Evolutionary conservation across 2,797 vertebrate genomes (phyloP), one percentile per base, ranked within the genome.

Genomic region (Arnoldichthys spilopterus): DNA sequence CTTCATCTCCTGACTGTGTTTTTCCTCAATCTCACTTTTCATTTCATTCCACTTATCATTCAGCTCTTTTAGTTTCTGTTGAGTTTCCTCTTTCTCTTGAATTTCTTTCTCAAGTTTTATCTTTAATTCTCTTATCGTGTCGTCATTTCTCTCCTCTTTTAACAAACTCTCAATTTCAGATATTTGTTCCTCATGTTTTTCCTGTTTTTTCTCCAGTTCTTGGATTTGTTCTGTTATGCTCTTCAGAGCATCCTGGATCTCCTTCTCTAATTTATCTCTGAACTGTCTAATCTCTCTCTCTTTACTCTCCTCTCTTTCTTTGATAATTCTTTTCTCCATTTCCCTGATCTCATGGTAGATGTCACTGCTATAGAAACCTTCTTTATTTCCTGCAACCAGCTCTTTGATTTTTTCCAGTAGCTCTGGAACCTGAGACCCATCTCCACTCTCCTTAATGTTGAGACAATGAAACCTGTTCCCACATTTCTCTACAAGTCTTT

Each of bases 361-460:
- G 13, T 64, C 34, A 40, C 62, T 64, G 24, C 62, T 64, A 34
- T 63, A 64, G 34, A 64, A 64, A 30, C 16, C n/a, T n/a, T 20
- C 47, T 6, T 37, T 37, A 15, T 28, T 56, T 47, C 6, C n/a
- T 28, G 24, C 9, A 15, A 78, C 40, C 62, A 72, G 49, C 22
- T 72, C 13, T 16, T 84, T 63, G 32, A 73, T 59, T 18, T 71
- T 51, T 34, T 66, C 37, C 18, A 84, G 30, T 22, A 84, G 59
- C 30, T 76, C 67, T 22, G 63, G 61, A 26, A 82, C 45, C 72
- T 84, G 75, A 67, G 66, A 59, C 45, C 30, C 7, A 24, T 79
- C 34, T 18, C n/a, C 69, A 7, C 13, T 58, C 6, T 71, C 8
- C 26, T 70, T 67, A 37, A 77, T 75, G 54, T 72, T 68, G 34